Evolutionary conservation across 2,113 vertebrate genomes (phyloP).

Genomic region (Apteryx mantelli): DNA sequence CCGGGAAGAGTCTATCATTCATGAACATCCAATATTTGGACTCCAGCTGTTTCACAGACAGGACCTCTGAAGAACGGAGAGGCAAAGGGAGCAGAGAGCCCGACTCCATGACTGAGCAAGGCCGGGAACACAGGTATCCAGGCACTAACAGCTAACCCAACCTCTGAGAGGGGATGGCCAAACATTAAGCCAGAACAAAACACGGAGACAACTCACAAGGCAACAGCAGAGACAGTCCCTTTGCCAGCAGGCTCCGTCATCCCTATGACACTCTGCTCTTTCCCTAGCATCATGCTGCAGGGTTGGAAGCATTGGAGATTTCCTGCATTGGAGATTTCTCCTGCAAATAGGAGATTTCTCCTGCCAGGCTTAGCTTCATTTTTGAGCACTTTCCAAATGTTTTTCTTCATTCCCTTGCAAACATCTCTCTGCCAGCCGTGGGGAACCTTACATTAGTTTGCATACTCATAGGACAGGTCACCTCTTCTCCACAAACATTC

Average conservation of each 20-base stretch:
- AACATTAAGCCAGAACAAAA: neutral
- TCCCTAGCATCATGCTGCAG: rapidly evolving
- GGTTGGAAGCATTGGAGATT: neutral
- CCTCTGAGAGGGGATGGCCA: neutral
- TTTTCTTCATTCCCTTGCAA: neutral
- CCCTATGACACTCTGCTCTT: neutral
- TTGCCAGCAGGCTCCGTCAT: neutral
- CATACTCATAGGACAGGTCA: neutral
- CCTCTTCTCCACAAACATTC: too few species aligned
- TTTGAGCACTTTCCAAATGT: neutral
- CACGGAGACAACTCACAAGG: neutral
- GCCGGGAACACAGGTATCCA: neutral
- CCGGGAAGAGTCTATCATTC: neutral
- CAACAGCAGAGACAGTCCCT: neutral
- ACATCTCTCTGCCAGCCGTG: neutral
- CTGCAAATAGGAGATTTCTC: neutral
- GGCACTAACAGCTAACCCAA: too few species aligned
- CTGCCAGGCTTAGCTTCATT: neutral
- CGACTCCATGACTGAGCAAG: neutral
- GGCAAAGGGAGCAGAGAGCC: too few species aligned
- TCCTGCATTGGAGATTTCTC: neutral
- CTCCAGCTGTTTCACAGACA: neutral
- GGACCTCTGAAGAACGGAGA: neutral
- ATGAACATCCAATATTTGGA: neutral
- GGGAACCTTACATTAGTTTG: neutral